Evolutionary conservation across 2,888 invertebrate genomes (phyloP), one percentile per base, ranked within the genome.

Genomic region (Gymnoscelis rufifasciata): DNA sequence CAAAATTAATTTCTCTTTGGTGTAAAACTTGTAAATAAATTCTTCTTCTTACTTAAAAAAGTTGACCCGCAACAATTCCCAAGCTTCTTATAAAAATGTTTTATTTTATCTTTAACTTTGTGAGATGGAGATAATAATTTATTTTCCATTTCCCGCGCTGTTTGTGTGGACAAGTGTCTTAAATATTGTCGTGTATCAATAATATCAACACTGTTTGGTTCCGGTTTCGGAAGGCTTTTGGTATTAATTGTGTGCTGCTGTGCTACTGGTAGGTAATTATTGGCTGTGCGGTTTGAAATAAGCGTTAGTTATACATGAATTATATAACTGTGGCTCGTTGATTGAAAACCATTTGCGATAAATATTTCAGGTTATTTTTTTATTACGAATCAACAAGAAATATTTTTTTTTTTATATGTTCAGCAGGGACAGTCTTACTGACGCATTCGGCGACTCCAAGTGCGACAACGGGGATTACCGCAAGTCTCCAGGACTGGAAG

Each of bases 391-490:
- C n/a, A n/a, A n/a, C n/a, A n/a, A n/a, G n/a, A n/a, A n/a, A n/a
- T n/a, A n/a, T n/a, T n/a, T n/a, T n/a, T n/a, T n/a, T n/a, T n/a
- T n/a, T n/a, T n/a, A 7, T 52, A 23, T 43, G 23, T 46, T 39
- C 58, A 84, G 86, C 66, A 89, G 91, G 51, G 92, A 93, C 72
- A 93, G 93, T 61, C 86, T 93, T 54, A 93, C 93, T 24, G 94
- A 94, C 57, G 88, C 89, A 0, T 93, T 92, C 65, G 93, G 93
- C 46, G 90, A 92, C 57, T 84, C 89, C n/a, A 91, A 91, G 27
- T 50, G 50, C 59, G 92, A 92, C 58, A 91, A 91, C 8, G 91
- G 91, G 0, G 90, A 91, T 35, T 90, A 91, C 48, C 89, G 91
- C 53, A 91, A 91, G 64, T 88, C 88, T 1, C 88, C 88, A 68